phyloP scores from a whole-genome alignment of 2,113 vertebrate genomes.

The Mirounga angustirostris region DNA sequence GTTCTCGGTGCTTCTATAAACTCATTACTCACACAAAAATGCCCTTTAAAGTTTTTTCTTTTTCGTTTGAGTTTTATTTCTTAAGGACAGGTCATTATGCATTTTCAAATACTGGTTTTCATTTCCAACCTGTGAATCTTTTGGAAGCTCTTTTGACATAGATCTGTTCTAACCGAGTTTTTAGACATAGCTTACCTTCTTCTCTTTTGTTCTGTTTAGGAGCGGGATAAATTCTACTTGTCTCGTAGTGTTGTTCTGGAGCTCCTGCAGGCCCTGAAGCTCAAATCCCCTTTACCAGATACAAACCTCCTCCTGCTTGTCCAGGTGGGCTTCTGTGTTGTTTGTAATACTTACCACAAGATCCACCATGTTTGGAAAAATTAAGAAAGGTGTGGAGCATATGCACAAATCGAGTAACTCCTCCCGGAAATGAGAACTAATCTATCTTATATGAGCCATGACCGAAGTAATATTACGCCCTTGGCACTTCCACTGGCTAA shows the following conservation, averaged over 20 bases:
- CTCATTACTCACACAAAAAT: neutral
- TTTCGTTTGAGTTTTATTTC: conserved; percentile 31
- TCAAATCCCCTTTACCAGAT: conserved; percentile 97
- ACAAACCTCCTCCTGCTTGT: conserved; percentile 97
- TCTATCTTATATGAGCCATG: neutral
- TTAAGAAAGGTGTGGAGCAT: neutral
- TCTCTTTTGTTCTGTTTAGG: conserved; percentile 88
- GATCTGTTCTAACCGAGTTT: conserved; percentile 21
- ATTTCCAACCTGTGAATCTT: conserved; percentile 34
- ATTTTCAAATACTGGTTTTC: conserved; percentile 19
- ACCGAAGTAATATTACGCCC: neutral
- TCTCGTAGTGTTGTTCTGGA: conserved; percentile 97
- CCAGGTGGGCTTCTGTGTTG: conserved; percentile 90
- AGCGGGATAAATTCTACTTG: conserved; percentile 99
- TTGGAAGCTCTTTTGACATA: conserved; percentile 33
- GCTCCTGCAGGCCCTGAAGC: conserved; percentile 97
- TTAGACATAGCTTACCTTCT: neutral
- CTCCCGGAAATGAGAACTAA: neutral
- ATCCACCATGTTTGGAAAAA: conserved; percentile 4
- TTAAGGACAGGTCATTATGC: neutral
- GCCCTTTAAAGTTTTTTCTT: neutral
- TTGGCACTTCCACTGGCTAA: neutral
- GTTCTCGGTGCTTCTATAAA: neutral
- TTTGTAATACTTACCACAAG: neutral
- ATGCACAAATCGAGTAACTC: neutral